A percentile compares a stretch with the other conserved stretches of the same genome.
Evolutionary conservation across 2,113 vertebrate genomes (phyloP).

Genomic region (Ranitomeya variabilis): DNA sequence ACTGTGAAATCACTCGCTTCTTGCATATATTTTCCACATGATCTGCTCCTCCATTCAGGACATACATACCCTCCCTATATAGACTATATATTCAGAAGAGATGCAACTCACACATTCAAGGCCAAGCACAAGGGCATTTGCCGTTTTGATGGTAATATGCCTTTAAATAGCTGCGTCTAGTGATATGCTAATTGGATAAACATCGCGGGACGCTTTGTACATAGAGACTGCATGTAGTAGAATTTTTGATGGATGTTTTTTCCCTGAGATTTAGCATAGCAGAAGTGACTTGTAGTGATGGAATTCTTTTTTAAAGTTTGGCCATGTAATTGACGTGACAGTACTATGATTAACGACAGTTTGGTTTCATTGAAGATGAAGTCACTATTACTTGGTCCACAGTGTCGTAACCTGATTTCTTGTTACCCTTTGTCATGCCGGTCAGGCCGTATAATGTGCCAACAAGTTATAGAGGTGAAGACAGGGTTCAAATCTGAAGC

Average conservation of each 20-base stretch:
- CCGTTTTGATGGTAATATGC: constrained; percentile 36
- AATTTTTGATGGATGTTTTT: constrained; percentile 8
- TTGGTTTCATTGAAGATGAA: constrained; percentile 19
- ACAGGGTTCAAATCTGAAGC: constrained; percentile 7
- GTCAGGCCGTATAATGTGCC: constrained; percentile 5
- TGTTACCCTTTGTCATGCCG: neutral
- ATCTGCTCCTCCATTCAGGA: constrained; percentile 21
- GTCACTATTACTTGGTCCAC: neutral
- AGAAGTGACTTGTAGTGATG: neutral
- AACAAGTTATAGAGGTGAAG: constrained; percentile 1
- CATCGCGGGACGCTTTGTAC: constrained; percentile 30
- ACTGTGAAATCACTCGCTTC: constrained; percentile 34
- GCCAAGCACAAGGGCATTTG: constrained; percentile 39
- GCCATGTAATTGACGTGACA: constrained; percentile 27
- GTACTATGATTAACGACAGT: constrained; percentile 11
- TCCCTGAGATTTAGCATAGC: neutral
- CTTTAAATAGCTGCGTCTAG: constrained; percentile 28
- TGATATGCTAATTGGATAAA: constrained; percentile 44
- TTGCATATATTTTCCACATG: constrained; percentile 44
- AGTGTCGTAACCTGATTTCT: constrained; percentile 2
- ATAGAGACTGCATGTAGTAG: constrained; percentile 19
- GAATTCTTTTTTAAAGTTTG: constrained; percentile 15
- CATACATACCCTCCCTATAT: constrained; percentile 45
- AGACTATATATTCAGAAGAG: constrained; percentile 33
- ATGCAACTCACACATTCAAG: constrained; percentile 35